A percentile compares a stretch with the other conserved stretches of the same genome.
phyloP scores from a whole-genome alignment of 2,113 vertebrate species.

The Polyodon spathula region DNA sequence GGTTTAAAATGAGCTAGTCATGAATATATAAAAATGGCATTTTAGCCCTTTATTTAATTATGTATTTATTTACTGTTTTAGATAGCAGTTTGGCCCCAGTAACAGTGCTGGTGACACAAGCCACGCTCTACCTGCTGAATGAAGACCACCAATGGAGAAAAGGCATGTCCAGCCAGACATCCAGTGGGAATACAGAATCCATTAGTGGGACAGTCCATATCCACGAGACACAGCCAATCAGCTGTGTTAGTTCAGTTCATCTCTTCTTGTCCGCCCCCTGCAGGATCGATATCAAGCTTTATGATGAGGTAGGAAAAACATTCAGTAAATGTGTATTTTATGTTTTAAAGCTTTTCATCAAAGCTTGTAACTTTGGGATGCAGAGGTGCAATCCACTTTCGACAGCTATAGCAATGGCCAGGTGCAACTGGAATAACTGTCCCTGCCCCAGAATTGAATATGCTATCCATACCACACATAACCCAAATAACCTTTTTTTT shows the following conservation, averaged over 20 bases:
- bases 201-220: slow-evolving; percentile 34
- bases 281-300: slow-evolving; percentile 73
- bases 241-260: slow-evolving; percentile 64
- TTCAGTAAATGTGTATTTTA: too few relatives aligned
- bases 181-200: slow-evolving; percentile 11
- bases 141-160: slow-evolving; percentile 37
- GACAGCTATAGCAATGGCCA: too few relatives aligned
- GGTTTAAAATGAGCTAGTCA: too few relatives aligned
- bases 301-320: slow-evolving; percentile 76
- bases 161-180: slow-evolving; percentile 3
- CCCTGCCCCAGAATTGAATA: too few relatives aligned
- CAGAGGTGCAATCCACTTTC: too few relatives aligned
- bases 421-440: too few relatives aligned
- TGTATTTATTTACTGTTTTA: slow-evolving; percentile 12
- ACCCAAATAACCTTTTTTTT: too few relatives aligned
- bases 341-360: too few relatives aligned
- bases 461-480: too few relatives aligned
- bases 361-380: too few relatives aligned
- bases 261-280: slow-evolving; percentile 61
- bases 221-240: slow-evolving; percentile 53
- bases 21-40: background rate
- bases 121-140: slow-evolving; percentile 53
- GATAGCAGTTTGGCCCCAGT: slow-evolving; percentile 39
- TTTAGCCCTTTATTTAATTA: background rate
- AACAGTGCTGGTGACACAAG: slow-evolving; percentile 52